Evolutionary conservation across 2,888 invertebrate species (phyloP).

Genomic region (Drosophila birchii): DNA sequence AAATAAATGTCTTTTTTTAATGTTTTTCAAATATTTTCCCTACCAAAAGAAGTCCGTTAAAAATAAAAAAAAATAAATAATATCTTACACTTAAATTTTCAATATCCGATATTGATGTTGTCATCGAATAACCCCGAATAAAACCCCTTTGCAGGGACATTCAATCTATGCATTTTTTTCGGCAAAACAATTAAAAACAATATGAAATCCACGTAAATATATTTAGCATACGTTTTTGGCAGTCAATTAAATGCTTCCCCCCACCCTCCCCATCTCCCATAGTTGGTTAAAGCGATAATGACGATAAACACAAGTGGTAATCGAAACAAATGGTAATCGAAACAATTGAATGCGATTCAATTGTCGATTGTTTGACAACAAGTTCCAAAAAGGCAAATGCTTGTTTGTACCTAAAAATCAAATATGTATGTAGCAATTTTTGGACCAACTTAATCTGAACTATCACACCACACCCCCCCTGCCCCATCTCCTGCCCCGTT

Average conservation of each 20-base stretch:
- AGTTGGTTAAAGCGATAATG: slow-evolving; percentile 33
- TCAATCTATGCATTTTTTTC: slow-evolving; percentile 37
- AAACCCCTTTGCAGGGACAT: slow-evolving; percentile 21
- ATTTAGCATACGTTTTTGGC: slow-evolving; percentile 64
- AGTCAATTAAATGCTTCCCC: slow-evolving; percentile 69
- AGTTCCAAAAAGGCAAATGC: slow-evolving; percentile 43
- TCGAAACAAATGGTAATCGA: slow-evolving; percentile 3
- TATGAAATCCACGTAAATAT: slow-evolving; percentile 38
- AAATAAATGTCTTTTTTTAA: neutral
- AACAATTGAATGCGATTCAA: slow-evolving; percentile 16
- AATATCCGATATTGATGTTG: neutral
- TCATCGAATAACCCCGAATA: neutral
- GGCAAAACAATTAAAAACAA: slow-evolving; percentile 39
- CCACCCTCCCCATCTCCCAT: slow-evolving; percentile 34
- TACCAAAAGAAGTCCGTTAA: neutral
- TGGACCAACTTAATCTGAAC: slow-evolving; percentile 65
- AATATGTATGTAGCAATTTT: slow-evolving; percentile 64
- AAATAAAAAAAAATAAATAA: neutral
- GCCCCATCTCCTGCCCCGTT: neutral
- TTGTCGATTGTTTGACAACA: neutral
- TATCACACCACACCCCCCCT: neutral
- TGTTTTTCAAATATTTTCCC: neutral
- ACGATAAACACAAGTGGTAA: neutral
- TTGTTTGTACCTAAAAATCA: slow-evolving; percentile 49
- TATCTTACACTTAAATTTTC: too few species aligned